Evolutionary conservation across 2,888 invertebrate species (phyloP), one percentile per base, ranked within the genome.

Genomic region (Vannuccia rotundouncinata): DNA sequence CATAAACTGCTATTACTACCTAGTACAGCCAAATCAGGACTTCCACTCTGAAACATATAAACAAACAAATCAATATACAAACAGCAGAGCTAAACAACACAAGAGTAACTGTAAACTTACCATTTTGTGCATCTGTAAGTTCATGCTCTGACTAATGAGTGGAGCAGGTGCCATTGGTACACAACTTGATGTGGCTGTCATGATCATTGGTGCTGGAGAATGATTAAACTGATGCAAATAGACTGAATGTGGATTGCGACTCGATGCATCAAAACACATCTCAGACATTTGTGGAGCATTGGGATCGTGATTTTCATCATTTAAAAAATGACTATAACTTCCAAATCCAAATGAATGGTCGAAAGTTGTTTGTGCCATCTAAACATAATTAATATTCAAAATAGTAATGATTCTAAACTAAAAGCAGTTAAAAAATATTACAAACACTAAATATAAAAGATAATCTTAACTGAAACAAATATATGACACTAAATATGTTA

Each of bases 241-340:
- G 25, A 66, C 66, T 13, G 66, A 66, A 66, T 66, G 66, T 5
- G 66, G 66, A 2, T 22, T 22, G 5, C 66, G 2, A 27, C 2
- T 66, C 2, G 10, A 13, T n/a, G 66, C 2, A 22, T 66, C 66
- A 27, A 66, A 66, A 22, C 66, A 66, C 10, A 66, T 66, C 22
- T 22, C 66, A 5, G 66, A 5, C 66, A 66, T 66, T 13, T 5
- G 22, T 5, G 13, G 66, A 22, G 66, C 66, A 66, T 66, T 22
- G 66, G 66, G 66, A 22, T 66, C 66, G 25, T 66, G 66, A 66
- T 66, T 66, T 66, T 66, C 66, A 27, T 66, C 66, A 22, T 66
- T 66, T 5, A 66, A 22, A 22, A 66, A 66, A 22, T 66, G 66
- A 22, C 66, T 66, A 22, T 66, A 66, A 22, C 66, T 66, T 2